phyloP scores from a whole-genome alignment of 2,797 vertebrate species.

The Rousettus madagascariensis region DNA sequence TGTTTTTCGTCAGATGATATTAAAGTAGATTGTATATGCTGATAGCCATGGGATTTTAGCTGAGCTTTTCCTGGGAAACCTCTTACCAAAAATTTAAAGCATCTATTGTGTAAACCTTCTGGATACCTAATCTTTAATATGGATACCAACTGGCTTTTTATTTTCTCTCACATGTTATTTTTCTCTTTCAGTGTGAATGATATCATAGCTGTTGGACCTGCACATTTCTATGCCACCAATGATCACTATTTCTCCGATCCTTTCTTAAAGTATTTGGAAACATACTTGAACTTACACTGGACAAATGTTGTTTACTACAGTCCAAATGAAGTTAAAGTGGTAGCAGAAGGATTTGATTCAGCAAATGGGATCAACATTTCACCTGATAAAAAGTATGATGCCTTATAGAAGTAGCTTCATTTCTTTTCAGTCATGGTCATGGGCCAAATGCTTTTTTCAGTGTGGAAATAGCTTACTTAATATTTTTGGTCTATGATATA shows the following conservation, averaged over 20 bases:
- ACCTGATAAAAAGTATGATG: slow-evolving; percentile 89
- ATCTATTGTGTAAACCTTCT: not conserved
- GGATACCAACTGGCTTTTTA: not conserved
- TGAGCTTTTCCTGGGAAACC: slow-evolving; percentile 16
- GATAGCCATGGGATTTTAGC: not conserved
- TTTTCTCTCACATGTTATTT: not conserved
- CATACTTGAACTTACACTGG: slow-evolving; percentile 88
- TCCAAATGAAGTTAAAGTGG: slow-evolving; percentile 90
- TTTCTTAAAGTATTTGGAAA: slow-evolving; percentile 85
- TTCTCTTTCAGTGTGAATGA: slow-evolving; percentile 91
- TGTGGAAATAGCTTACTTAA: slow-evolving; percentile 29
- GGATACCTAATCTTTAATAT: not conserved
- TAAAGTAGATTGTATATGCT: not conserved
- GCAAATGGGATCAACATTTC: slow-evolving; percentile 95
- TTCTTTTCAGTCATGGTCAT: not conserved
- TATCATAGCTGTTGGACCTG: slow-evolving; percentile 90
- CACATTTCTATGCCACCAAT: slow-evolving; percentile 95
- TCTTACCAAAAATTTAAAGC: not conserved
- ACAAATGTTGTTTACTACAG: slow-evolving; percentile 94
- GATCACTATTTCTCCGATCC: slow-evolving; percentile 90
- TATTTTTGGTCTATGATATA: not conserved
- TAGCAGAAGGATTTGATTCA: slow-evolving; percentile 89
- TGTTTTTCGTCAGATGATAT: not conserved
- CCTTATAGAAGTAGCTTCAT: not conserved
- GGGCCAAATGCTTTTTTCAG: not conserved